Evolutionary conservation across 2,113 vertebrate species (phyloP).

Genomic region (Gopherus flavomarginatus): DNA sequence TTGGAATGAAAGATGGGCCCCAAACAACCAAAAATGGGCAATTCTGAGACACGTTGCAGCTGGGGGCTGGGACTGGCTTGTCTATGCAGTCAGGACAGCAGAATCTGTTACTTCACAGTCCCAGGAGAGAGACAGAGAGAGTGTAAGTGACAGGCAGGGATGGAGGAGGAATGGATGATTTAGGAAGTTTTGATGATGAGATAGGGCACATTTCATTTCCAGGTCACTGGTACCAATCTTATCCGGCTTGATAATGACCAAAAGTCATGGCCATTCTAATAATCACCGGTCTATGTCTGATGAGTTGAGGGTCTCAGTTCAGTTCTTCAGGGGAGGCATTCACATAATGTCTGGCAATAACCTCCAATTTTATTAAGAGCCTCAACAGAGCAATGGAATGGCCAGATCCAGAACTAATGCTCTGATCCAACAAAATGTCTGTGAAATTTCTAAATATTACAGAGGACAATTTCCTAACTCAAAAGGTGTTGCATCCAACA

Average conservation of each 20-base stretch:
- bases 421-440: rapidly evolving
- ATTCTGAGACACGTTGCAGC: not conserved
- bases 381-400: rapidly evolving
- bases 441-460: not conserved
- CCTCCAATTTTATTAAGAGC: rapidly evolving
- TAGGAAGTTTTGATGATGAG: rapidly evolving
- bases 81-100: not conserved
- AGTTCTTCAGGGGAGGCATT: not conserved
- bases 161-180: not conserved
- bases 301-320: rapidly evolving
- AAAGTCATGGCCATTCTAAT: not conserved
- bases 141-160: not conserved
- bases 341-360: not conserved
- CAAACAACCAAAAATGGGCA: not conserved
- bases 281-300: rapidly evolving
- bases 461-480: not conserved
- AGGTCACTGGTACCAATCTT: rapidly evolving
- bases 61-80: not conserved
- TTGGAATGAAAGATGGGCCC: constrained; percentile 22
- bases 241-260: rapidly evolving
- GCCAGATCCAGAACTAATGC: rapidly evolving
- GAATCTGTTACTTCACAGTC: not conserved
- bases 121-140: not conserved
- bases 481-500: not conserved
- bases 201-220: not conserved